These are phyloP conservation scores for Rhyacophila evoluta DNA, from an alignment of 2,888 invertebrate genomes.

Conservation along the genomic window DNA sequence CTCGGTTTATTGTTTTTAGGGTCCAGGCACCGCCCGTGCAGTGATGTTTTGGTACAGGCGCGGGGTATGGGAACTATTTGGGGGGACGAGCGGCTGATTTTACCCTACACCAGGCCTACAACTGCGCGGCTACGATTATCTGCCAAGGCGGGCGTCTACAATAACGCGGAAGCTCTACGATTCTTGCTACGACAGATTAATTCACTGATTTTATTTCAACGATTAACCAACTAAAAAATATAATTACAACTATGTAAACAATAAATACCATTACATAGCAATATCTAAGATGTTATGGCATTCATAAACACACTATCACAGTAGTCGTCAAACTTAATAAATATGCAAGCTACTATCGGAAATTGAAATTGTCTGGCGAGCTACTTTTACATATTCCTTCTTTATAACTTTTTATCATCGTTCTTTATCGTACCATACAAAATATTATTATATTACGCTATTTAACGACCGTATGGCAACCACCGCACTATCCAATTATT, in stretches of 20 bases:
- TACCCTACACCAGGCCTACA: constrained; percentile 13
- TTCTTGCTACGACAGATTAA: not conserved
- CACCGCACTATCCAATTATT: too few relatives aligned
- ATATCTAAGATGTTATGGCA: too few relatives aligned
- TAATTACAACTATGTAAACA: too few relatives aligned
- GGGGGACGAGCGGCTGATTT: constrained; percentile 7
- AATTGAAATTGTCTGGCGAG: not conserved
- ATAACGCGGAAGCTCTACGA: not conserved
- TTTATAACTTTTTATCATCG: not conserved
- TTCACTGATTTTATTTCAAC: too few relatives aligned
- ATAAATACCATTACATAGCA: too few relatives aligned
- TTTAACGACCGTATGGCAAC: too few relatives aligned
- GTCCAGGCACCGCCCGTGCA: constrained; percentile 18
- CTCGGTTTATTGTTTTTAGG: constrained; percentile 9
- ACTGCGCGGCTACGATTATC: constrained; percentile 5
- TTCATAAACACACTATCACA: too few relatives aligned
- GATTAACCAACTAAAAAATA: too few relatives aligned
- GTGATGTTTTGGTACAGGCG: constrained; percentile 14
- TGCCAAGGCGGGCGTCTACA: not conserved
- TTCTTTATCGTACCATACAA: not conserved
- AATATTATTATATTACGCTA: too few relatives aligned
- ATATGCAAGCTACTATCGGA: not conserved
- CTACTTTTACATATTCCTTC: not conserved
- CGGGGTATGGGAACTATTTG: not conserved
- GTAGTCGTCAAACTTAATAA: not conserved